Evolutionary conservation across 2,888 invertebrate genomes (phyloP), one percentile per base, ranked within the genome.

Genomic region (Cremastinae sp.): DNA sequence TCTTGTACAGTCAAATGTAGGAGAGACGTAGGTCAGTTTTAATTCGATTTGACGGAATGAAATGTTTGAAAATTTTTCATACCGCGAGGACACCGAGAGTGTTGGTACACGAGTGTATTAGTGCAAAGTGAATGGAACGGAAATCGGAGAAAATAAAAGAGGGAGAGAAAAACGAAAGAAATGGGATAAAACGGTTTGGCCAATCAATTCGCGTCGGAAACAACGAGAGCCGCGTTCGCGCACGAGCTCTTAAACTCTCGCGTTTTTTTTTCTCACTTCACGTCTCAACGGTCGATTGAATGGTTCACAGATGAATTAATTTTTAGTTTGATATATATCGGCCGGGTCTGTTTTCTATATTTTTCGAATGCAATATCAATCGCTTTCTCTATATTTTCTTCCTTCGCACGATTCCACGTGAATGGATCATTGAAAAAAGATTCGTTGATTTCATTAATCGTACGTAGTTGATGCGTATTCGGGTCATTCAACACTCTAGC

Each of bases 171-270:
- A 28, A 28, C n/a, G 28, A 5, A 74, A 74, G 59, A 68, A 75
- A 69, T 68, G 38, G 62, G 51, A 78, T 70, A 80, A 28, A 80
- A 77, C 72, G 80, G 77, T 69, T 61, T 56, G 76, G 80, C 77
- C 76, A 78, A 80, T 80, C 77, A 77, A 74, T 78, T 78, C 68
- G 65, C 61, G n/a, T 53, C 71, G 77, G 75, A 74, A 74, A 75
- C 79, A 78, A 78, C 79, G 76, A 78, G 74, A 28, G 28, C n/a
- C n/a, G 75, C 65, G 74, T 56, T 66, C 75, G 59, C 73, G 75
- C 54, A 62, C 54, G 70, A 56, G 45, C 18, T 56, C 36, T n/a
- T n/a, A 47, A 49, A 38, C 47, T 43, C 70, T 66, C 56, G 62
- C 53, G 45, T 74, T 64, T 59, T 75, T 59, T 58, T 54, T 58